A percentile compares a stretch with the other conserved stretches of the same genome.
Evolutionary conservation across 2,888 invertebrate species (phyloP).

Genomic region (Troglohyphantes excavatus): DNA sequence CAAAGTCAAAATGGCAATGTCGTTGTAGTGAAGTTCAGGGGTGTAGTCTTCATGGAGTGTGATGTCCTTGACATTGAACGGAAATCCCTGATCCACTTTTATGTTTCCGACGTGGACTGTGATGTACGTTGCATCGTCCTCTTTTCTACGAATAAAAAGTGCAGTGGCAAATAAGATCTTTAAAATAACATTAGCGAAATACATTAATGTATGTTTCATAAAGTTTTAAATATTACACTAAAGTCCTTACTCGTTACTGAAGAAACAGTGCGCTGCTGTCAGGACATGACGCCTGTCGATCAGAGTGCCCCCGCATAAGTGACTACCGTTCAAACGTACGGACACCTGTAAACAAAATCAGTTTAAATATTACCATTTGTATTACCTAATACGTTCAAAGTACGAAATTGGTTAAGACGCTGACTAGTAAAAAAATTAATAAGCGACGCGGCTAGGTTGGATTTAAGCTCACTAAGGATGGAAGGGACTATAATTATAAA

Average conservation of each 20-base stretch:
- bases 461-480: no score
- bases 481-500: no score
- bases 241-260: background rate
- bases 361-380: background rate
- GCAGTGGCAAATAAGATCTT: no score
- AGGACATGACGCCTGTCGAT: no score
- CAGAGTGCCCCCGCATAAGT: no score
- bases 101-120: slow-evolving; percentile 62
- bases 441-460: no score
- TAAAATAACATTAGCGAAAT: background rate
- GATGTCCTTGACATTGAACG: slow-evolving; percentile 32
- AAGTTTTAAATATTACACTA: no score
- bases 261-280: slow-evolving; percentile 64
- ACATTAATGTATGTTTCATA: background rate
- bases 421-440: no score
- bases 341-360: slow-evolving; percentile 35
- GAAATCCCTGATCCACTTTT: slow-evolving; percentile 45
- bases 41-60: slow-evolving; percentile 40
- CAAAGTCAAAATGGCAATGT: slow-evolving; percentile 58
- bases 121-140: background rate
- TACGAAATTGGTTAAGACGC: no score
- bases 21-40: slow-evolving; percentile 27
- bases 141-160: background rate
- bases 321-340: slow-evolving; percentile 18
- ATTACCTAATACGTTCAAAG: no score